A percentile compares a stretch with the other conserved stretches of the same genome.
These are phyloP conservation scores for Eristalis tenax DNA, from an alignment of 2,888 invertebrate species.

Conservation along the genomic window DNA sequence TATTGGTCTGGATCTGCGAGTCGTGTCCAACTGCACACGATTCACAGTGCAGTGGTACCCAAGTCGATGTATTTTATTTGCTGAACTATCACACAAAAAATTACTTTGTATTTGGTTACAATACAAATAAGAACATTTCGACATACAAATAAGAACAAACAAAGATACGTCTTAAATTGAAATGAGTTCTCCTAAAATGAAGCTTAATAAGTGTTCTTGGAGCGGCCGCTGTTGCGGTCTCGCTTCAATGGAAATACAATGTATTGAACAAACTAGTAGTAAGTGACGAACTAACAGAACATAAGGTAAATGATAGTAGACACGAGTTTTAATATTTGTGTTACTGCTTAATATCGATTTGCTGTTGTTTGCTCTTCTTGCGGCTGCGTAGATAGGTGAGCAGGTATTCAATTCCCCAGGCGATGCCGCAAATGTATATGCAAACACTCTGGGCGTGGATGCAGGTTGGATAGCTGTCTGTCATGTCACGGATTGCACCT, in stretches of 20 bases:
- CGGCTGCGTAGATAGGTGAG: constrained; percentile 75
- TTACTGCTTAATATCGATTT: constrained; percentile 64
- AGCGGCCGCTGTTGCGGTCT: neutral
- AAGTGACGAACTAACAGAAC: neutral
- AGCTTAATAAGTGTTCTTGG: neutral
- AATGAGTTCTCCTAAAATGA: constrained; percentile 32
- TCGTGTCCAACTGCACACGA: neutral
- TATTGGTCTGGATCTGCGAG: constrained; percentile 41
- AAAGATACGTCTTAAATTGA: constrained; percentile 19
- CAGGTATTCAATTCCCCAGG: constrained; percentile 85
- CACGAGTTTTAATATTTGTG: constrained; percentile 32
- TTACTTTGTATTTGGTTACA: constrained; percentile 25
- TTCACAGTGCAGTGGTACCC: neutral
- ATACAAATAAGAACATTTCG: too few species aligned
- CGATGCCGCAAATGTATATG: constrained; percentile 86
- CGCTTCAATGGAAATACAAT: constrained; percentile 13
- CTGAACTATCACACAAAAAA: constrained; percentile 61
- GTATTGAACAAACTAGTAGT: constrained; percentile 3
- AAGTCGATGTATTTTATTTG: constrained; percentile 4
- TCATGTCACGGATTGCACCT: constrained; percentile 88
- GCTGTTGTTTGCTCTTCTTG: constrained; percentile 68
- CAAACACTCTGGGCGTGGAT: constrained; percentile 88
- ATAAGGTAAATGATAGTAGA: neutral
- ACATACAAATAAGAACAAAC: neutral
- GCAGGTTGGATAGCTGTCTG: constrained; percentile 86